Base-by-base conservation (phyloP, 2,888 invertebrate genomes). In the Microplitis manilae region DNA sequence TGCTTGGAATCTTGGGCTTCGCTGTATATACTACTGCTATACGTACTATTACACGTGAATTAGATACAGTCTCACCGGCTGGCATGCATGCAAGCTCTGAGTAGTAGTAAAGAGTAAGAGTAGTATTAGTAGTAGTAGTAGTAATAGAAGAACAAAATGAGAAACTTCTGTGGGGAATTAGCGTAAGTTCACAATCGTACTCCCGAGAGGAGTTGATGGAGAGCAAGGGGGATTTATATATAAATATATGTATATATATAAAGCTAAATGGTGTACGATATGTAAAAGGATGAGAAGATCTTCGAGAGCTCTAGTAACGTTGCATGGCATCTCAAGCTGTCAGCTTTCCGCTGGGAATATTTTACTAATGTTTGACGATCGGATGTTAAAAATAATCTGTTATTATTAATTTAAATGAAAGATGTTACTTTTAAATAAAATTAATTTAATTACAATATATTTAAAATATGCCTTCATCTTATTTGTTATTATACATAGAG, bases 141-240 rank as follows among this genome's bases (percentile, higher is more conserved):
- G 13, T 13, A 1, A 2, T 9, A 50, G 50, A 13, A 50, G 70
- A 78, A 77, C 73, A 77, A 81, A 80, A 81, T 80, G 79, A 79
- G 81, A 81, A 81, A 80, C 79, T 80, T 80, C 77, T 71, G 68
- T 30, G 74, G 78, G 79, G 81, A 80, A 81, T 81, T 81, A 80
- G 76, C 81, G 80, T 79, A 80, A 81, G 79, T 81, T 81, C 76
- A 78, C 78, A 81, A 80, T 79, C 77, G 77, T 61, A 76, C 75
- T 80, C 77, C 76, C 80, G 39, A 39, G 75, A 62, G 79, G 78
- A 79, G 75, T 75, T 79, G 73, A 60, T 50, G 59, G 59, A 67
- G 72, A 73, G 39, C 61, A 68, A 38, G 65, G 40, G 68, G 69
- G 20, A 77, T 65, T 15, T 13, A 50, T 41, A 59, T 70, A 64